Evolutionary conservation across 2,113 vertebrate genomes (phyloP).

Genomic region (Cettia cetti): DNA sequence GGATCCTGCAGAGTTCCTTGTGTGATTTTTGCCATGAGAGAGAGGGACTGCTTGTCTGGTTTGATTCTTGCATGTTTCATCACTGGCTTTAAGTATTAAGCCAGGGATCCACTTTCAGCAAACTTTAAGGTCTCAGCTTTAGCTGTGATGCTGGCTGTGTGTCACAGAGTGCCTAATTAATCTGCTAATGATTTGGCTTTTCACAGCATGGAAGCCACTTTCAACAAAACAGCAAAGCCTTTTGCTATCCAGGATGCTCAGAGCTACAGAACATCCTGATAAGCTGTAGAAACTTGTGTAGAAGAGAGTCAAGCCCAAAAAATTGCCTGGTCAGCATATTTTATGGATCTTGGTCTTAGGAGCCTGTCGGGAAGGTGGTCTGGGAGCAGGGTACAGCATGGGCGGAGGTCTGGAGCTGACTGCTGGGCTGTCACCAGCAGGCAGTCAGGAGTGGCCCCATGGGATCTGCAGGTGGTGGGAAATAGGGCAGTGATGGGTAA

Average conservation of each 20-base stretch:
- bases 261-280: neutral
- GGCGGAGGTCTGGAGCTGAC: neutral
- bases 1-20: neutral
- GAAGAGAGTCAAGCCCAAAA: neutral
- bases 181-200: neutral
- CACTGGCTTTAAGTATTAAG: neutral
- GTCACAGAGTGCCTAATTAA: neutral
- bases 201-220: neutral
- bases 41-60: neutral
- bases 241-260: neutral
- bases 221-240: neutral
- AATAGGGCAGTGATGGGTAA: neutral
- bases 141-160: neutral
- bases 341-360: neutral
- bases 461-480: neutral
- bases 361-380: neutral
- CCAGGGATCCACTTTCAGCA: neutral
- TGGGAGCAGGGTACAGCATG: neutral
- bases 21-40: neutral
- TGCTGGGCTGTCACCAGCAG: neutral
- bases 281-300: neutral
- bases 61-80: neutral
- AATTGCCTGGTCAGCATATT: neutral
- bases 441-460: neutral
- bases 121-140: neutral